phyloP scores from a whole-genome alignment of 2,797 vertebrate genomes.

The Takifugu ocellatus region DNA sequence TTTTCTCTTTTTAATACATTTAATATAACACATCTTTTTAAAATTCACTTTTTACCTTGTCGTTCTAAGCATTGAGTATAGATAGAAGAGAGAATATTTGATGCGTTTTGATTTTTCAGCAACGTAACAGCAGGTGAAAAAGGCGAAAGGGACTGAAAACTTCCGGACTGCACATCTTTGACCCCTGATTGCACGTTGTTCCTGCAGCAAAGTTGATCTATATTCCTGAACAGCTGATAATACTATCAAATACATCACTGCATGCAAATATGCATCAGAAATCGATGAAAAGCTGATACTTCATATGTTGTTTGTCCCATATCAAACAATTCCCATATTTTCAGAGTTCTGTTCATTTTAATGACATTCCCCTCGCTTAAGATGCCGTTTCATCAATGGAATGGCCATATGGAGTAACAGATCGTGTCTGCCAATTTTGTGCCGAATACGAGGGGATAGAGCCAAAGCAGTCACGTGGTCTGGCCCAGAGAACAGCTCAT shows the following conservation, averaged over 20 bases:
- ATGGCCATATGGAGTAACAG: constrained; percentile 61
- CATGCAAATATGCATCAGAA: background rate
- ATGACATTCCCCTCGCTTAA: constrained; percentile 48
- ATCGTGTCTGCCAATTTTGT: constrained; percentile 52
- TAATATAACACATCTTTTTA: background rate
- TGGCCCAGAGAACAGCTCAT: constrained; percentile 33
- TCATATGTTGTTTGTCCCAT: constrained; percentile 4
- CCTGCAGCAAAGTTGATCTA: background rate
- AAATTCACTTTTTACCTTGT: background rate
- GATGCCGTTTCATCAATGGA: constrained; percentile 52
- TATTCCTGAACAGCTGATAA: no score
- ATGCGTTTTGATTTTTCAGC: background rate
- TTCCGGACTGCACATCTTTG: background rate
- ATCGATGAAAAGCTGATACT: background rate
- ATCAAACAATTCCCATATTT: constrained; percentile 24
- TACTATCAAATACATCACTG: background rate
- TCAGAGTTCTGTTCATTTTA: constrained; percentile 27
- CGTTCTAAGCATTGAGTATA: no score
- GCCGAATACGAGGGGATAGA: constrained; percentile 31
- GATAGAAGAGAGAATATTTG: no score
- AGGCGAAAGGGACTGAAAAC: no score
- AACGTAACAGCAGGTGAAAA: no score
- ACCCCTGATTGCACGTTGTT: background rate
- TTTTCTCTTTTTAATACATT: background rate
- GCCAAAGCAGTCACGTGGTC: constrained; percentile 60